phyloP scores from a whole-genome alignment of 1,140 invertebrate genomes.

The Cydia fagiglandana region DNA sequence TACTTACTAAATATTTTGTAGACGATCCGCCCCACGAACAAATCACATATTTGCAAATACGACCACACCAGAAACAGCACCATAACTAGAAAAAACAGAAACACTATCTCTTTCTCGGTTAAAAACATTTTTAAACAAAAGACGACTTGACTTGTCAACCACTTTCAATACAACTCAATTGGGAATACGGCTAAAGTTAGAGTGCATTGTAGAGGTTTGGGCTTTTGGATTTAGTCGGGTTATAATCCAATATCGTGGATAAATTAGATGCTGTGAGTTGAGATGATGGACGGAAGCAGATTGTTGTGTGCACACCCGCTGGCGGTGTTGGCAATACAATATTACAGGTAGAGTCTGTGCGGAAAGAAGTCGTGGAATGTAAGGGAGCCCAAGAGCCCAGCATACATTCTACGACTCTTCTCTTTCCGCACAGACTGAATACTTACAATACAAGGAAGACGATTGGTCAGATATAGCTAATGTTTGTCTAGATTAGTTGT shows the following conservation, averaged over 20 bases:
- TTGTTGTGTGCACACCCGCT: not conserved
- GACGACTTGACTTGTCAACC: constrained; percentile 1
- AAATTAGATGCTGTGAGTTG: constrained; percentile 16
- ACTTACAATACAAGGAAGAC: too few species aligned
- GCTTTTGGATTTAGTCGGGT: not conserved
- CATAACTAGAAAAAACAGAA: constrained; percentile 50
- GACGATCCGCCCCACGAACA: constrained; percentile 51
- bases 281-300: constrained; percentile 3
- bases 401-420: too few species aligned
- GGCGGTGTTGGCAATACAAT: not conserved
- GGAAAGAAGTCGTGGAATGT: too few species aligned
- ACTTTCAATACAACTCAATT: constrained; percentile 14
- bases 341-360: too few species aligned
- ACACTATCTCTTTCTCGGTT: constrained; percentile 50
- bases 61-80: constrained; percentile 50
- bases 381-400: too few species aligned
- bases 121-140: constrained; percentile 49
- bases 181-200: not conserved
- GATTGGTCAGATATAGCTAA: too few species aligned
- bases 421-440: too few species aligned
- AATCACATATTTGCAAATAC: constrained; percentile 60
- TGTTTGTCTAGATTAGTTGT: too few species aligned
- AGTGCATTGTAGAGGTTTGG: not conserved
- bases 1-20: constrained; percentile 62
- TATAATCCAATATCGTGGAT: constrained; percentile 15